A percentile compares a stretch with the other conserved stretches of the same genome.
These are phyloP conservation scores for Lottia scabra DNA, from an alignment of 2,888 invertebrate species.

Conservation along the genomic window DNA sequence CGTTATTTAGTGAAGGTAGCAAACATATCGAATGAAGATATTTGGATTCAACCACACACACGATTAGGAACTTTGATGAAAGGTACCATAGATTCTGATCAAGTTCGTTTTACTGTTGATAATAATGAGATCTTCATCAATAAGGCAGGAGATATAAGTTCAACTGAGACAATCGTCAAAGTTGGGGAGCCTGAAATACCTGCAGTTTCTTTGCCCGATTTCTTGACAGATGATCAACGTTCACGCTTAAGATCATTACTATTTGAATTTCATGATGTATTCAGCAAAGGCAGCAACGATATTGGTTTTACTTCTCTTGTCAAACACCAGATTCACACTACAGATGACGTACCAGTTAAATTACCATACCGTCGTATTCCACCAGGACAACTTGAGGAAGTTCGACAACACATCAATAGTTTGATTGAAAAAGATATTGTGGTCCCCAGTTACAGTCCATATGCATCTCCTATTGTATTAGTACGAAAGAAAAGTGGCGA, in stretches of 20 bases:
- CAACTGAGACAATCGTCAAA: background rate
- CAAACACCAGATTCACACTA: constrained; percentile 14
- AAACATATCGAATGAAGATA: background rate
- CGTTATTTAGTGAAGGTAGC: background rate
- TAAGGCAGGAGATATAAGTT: background rate
- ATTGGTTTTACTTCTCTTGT: constrained; percentile 20
- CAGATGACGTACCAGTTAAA: constrained; percentile 14
- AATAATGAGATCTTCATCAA: background rate
- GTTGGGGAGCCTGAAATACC: background rate
- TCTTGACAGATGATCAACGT: too few species aligned
- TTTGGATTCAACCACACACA: background rate
- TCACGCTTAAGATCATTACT: too few species aligned
- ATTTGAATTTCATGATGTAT: background rate
- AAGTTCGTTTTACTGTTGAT: background rate
- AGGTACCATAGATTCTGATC: background rate
- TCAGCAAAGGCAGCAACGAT: constrained; percentile 11
- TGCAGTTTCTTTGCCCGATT: too few species aligned
- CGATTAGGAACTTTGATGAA: background rate
- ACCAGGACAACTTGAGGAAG: constrained; percentile 13
- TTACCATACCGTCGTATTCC: constrained; percentile 20
- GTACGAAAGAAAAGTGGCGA: constrained; percentile 21
- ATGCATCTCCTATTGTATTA: constrained; percentile 34
- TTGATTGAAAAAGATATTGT: constrained; percentile 28
- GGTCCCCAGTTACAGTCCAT: constrained; percentile 25
- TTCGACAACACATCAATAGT: constrained; percentile 16